phyloP scores from a whole-genome alignment of 2,888 invertebrate species.

The Belgica antarctica region DNA sequence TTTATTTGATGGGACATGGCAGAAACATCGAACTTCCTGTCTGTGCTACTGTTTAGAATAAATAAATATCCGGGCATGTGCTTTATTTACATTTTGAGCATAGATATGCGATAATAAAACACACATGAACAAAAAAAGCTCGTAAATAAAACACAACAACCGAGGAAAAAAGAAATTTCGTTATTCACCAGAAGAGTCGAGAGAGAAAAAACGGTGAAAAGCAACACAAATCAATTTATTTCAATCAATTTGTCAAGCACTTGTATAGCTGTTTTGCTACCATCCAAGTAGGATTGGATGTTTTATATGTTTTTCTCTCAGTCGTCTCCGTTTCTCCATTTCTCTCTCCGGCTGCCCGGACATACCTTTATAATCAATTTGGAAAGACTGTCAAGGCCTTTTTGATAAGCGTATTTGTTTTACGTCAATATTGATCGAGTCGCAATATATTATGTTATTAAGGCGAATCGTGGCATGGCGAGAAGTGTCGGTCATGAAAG shows the following conservation, averaged over 20 bases:
- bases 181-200: slow-evolving; percentile 10
- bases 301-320: slow-evolving; percentile 25
- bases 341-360: neutral
- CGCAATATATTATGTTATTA: neutral
- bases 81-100: slow-evolving; percentile 34
- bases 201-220: neutral
- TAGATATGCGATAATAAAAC: slow-evolving; percentile 28
- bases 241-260: slow-evolving; percentile 44
- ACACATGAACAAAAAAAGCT: neutral
- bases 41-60: slow-evolving; percentile 24
- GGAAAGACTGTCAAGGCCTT: slow-evolving; percentile 23
- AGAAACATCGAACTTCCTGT: slow-evolving; percentile 21
- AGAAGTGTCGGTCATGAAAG: too few relatives aligned
- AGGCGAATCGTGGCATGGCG: slow-evolving; percentile 4
- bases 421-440: slow-evolving; percentile 42
- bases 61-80: slow-evolving; percentile 39
- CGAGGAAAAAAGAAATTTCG: neutral
- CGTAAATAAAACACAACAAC: slow-evolving; percentile 7
- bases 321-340: slow-evolving; percentile 8
- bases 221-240: slow-evolving; percentile 43
- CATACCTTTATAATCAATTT: slow-evolving; percentile 43
- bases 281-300: slow-evolving; percentile 13
- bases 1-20: neutral
- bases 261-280: slow-evolving; percentile 30
- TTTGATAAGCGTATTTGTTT: slow-evolving; percentile 29